Base-by-base conservation (phyloP, 2,797 vertebrate species). In the Myotis vivesi region DNA sequence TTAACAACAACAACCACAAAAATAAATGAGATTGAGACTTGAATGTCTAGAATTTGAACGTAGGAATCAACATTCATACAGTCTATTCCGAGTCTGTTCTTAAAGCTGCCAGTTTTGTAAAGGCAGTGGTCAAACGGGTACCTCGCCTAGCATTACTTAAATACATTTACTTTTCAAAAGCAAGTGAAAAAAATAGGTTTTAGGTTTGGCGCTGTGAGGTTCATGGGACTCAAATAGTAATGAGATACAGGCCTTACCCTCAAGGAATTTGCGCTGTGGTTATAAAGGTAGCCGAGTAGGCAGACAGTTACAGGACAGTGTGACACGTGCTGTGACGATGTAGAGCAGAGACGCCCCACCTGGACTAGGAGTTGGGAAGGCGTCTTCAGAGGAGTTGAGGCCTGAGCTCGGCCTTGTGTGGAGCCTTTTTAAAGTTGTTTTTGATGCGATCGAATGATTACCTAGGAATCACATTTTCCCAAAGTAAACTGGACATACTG, bases 71-170 rank as follows among this genome's bases (percentile, higher is more conserved):
- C 33, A 55, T 33, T 55, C 17, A 36, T 88, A 15, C 20, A 71
- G 7, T 55, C 36, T 83, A n/a, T 77, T 64, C 41, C 12, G 57
- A 62, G 28, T 68, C 46, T 41, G 2, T 41, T 69, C 19, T n/a
- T 68, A 80, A 85, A 20, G 44, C 66, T 66, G 25, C n/a, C 38
- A 46, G n/a, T 76, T 94, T 86, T 71, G 55, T 71, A 71, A 94
- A 75, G 23, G 10, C 30, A 76, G 1, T 41, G 49, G 38, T 85
- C 19, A 69, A 57, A 41, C 13, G 51, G 62, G 44, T 28, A n/a
- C 9, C 2, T 55, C 49, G 72, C 36, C 25, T 9, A 15, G 71
- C 23, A 81, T 36, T 17, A 17, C 71, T 86, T 75, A 25, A 91
- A 41, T 89, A 12, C 22, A 15, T 71, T 55, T 51, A 23, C n/a